These are phyloP conservation scores for Pseudomyrmex gracilis DNA, from an alignment of 1,140 invertebrate genomes.

Conservation along the genomic window DNA sequence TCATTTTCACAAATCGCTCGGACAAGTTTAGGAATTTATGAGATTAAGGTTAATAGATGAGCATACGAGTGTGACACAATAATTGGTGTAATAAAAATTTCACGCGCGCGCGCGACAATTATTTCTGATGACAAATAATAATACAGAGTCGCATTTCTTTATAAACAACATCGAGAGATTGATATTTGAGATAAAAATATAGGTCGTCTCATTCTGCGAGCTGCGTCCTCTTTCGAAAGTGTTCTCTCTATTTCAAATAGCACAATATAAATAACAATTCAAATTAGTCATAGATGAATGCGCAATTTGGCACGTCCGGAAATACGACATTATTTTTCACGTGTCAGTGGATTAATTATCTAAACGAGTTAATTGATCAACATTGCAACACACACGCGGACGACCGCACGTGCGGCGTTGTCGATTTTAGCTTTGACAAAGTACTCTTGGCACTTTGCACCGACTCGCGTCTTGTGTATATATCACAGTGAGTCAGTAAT, in stretches of 20 bases:
- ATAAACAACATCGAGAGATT: not conserved
- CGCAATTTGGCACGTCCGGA: constrained; percentile 6
- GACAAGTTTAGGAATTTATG: no score
- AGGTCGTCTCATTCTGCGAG: not conserved
- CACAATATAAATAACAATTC: not conserved
- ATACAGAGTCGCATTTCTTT: not conserved
- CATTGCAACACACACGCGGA: constrained; percentile 16
- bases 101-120: no score
- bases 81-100: no score
- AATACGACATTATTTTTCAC: constrained; percentile 39
- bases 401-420: constrained; percentile 46
- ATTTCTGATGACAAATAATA: not conserved
- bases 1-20: no score
- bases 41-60: no score
- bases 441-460: constrained; percentile 54
- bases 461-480: constrained; percentile 12
- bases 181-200: not conserved
- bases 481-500: constrained; percentile 61
- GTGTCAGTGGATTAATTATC: constrained; percentile 42
- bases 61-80: no score
- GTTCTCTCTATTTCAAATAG: not conserved
- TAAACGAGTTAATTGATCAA: constrained; percentile 41
- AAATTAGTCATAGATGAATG: constrained; percentile 30
- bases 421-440: constrained; percentile 57
- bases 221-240: not conserved